Evolutionary conservation across 2,888 invertebrate species (phyloP), one percentile per base, ranked within the genome.

Genomic region (Trichogramma evanescens): DNA sequence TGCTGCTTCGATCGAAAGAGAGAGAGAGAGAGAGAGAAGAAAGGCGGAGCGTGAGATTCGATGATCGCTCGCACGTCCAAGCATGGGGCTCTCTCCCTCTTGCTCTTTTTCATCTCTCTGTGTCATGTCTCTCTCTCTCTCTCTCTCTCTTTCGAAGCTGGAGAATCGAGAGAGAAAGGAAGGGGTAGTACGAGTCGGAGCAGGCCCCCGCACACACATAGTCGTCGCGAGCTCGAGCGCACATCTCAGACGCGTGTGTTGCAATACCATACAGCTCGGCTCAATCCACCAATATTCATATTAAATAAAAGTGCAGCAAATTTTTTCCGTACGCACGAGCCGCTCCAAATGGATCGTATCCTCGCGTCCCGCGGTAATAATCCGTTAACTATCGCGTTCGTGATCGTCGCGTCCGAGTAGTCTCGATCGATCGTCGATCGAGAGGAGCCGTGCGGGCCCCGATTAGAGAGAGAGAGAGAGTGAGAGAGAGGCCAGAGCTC

Each of bases 361-460:
- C 48, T 10, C 8, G 52, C 48, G 9, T 7, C 41, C 44, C 38
- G 39, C 53, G 50, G 9, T 39, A 41, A n/a, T 8, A 7, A 13
- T 43, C 50, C 10, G n/a, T 4, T 13, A 49, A 42, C 50, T n/a
- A 8, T n/a, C 48, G 44, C 44, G 45, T 38, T 26, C 39, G 51
- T 26, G 6, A 5, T 26, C 50, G 42, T 7, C 42, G 42, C 38
- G 39, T 39, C 7, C 9, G 39, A 38, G 45, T 43, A 43, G 52
- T 26, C n/a, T 62, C 62, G 62, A 62, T 62, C 62, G 61, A 51
- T 41, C 13, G 38, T 42, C 41, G 50, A 51, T 44, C n/a, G 4
- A 7, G 3, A 48, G n/a, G n/a, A 10, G 4, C 26, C 26, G 26
- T 26, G 26, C 26, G n/a, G 9, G 26, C 42, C 4, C 4, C 3